Conservation (phyloP, 2,888 invertebrate genomes). For the Stenoptilia bipunctidactyla region DNA sequence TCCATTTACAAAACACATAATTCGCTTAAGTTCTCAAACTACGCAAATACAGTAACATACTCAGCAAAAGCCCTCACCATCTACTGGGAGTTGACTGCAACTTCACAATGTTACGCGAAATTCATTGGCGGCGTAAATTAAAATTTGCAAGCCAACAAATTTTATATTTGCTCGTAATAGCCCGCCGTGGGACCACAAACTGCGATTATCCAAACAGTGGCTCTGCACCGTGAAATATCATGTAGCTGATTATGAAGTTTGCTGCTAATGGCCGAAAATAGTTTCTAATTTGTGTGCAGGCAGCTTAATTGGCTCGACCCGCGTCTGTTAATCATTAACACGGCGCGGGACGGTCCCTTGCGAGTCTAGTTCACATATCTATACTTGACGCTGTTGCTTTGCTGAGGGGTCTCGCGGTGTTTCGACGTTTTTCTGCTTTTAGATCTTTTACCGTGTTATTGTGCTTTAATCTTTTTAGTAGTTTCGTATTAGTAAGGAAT, state of each 20-base stretch:
- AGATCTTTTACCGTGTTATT: too few relatives aligned
- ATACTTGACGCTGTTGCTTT: too few relatives aligned
- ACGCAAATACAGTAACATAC: too few relatives aligned
- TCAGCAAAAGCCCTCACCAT: too few relatives aligned
- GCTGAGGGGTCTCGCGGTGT: too few relatives aligned
- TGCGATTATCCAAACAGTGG: slow-evolving; percentile 65
- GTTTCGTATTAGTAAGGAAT: too few relatives aligned
- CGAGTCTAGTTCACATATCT: too few relatives aligned
- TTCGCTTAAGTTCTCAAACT: too few relatives aligned
- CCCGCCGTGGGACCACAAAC: slow-evolving; percentile 68
- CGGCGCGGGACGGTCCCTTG: slow-evolving; percentile 25
- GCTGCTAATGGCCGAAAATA: slow-evolving; percentile 66
- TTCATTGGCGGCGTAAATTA: slow-evolving; percentile 53
- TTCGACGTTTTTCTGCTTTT: too few relatives aligned
- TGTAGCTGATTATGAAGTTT: slow-evolving; percentile 70
- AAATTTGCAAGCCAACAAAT: slow-evolving; percentile 55
- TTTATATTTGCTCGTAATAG: slow-evolving; percentile 53
- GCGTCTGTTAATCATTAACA: slow-evolving; percentile 58
- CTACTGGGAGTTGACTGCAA: too few relatives aligned
- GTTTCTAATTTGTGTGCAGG: slow-evolving; percentile 59
- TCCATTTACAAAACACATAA: too few relatives aligned
- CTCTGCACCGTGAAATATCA: slow-evolving; percentile 59
- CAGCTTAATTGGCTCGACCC: slow-evolving; percentile 58
- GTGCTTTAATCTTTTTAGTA: too few relatives aligned
- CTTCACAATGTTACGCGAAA: slow-evolving; percentile 20